These are phyloP conservation scores for Lepetodrilus schrolli DNA, from an alignment of 2,888 invertebrate species.

Conservation along the genomic window DNA sequence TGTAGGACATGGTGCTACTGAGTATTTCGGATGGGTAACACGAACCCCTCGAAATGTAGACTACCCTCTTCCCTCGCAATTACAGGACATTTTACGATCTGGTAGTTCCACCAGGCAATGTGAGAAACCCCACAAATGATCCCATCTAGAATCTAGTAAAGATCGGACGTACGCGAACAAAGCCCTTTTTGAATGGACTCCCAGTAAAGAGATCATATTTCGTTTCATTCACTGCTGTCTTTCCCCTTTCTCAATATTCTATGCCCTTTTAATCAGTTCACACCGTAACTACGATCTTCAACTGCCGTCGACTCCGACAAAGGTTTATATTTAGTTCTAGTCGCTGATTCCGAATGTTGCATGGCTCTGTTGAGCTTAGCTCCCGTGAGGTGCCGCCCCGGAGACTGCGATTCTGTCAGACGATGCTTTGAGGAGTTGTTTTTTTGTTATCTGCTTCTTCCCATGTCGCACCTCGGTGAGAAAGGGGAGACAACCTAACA, in stretches of 20 bases:
- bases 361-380: not conserved
- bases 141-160: not conserved
- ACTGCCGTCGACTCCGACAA: not conserved
- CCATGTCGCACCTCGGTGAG: not conserved
- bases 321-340: slow-evolving; percentile 21
- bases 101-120: not conserved
- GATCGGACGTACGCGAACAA: not conserved
- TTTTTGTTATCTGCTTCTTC: not conserved
- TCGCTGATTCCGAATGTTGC: not conserved
- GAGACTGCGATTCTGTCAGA: not conserved
- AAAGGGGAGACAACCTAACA: not conserved
- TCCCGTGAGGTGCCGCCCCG: not conserved
- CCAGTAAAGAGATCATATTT: slow-evolving; percentile 1
- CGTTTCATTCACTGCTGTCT: slow-evolving; percentile 10
- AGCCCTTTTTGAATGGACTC: not conserved
- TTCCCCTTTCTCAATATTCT: not conserved
- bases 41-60: not conserved
- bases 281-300: not conserved
- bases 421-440: not conserved
- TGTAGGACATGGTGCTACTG: not conserved
- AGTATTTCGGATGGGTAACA: slow-evolving; percentile 12
- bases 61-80: slow-evolving; percentile 1
- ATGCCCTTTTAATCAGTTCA: slow-evolving; percentile 18
- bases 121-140: slow-evolving; percentile 6
- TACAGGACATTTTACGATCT: slow-evolving; percentile 18